Base-by-base conservation (phyloP, 2,888 invertebrate species). In the Cordilura impudica region DNA sequence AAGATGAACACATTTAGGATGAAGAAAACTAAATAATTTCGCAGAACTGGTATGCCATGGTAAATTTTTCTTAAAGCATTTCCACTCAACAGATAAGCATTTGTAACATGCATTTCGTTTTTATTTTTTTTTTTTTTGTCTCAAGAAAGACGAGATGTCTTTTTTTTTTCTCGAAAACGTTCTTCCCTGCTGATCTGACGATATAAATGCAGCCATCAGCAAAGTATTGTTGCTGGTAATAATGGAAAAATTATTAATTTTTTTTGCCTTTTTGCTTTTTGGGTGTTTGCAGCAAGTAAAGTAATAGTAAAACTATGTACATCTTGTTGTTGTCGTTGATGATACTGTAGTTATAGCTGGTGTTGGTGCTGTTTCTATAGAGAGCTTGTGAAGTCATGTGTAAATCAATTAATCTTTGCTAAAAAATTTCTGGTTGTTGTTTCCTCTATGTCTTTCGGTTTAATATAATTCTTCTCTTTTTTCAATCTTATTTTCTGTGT, bases 351-450 rank as follows among this genome's bases (percentile, higher is more conserved):
- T 23, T 43, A 5, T 26, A 7, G 4, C n/a, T 16, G 21, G 1
- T 18, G 8, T 45, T 63, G 29, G 67, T 35, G 29, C 23, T 21
- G 65, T 74, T 66, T 29, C 63, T 63, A 60, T 53, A 49, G 74
- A 70, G 31, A 74, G 60, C 65, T 54, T 53, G 53, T 61, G 74
- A 70, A 78, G 70, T 74, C 78, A 78, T 74, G 74, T 78, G 66
- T 19, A 70, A 74, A 78, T 74, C 78, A 78, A 78, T 78, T 78
- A 78, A 78, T 78, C 74, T 78, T 74, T 78, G 54, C 63, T 74
- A 58, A 31, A 39, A 65, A 51, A 63, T 71, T 77, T 65, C 35
- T 71, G 53, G 60, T 45, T 51, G 49, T 63, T 66, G 29, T 73
- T 74, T 61, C 21, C 51, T 66, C 47, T 23, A 66, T 74, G 73